Evolutionary conservation across 2,797 vertebrate genomes (phyloP).

Genomic region (Tachyglossus aculeatus): DNA sequence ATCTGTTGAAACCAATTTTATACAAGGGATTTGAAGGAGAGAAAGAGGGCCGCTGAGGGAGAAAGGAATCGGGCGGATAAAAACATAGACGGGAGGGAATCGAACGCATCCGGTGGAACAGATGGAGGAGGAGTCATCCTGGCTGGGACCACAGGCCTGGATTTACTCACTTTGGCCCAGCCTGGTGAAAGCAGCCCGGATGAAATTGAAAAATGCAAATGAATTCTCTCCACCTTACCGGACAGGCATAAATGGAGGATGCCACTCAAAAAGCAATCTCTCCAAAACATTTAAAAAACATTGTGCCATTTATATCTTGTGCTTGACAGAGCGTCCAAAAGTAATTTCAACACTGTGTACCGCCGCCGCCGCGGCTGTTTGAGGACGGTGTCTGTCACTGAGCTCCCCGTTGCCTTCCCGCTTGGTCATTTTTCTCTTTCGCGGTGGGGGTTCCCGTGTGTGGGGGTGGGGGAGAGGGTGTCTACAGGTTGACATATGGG

Average conservation of each 20-base stretch:
- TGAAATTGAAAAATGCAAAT: conserved; percentile 65
- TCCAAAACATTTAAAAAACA: conserved; percentile 75
- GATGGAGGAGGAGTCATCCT: conserved; percentile 48
- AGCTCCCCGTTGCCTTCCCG: conserved; percentile 15
- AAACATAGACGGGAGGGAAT: conserved; percentile 56
- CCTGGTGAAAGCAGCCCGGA: conserved; percentile 19
- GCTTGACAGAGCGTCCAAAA: conserved; percentile 79
- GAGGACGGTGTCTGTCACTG: conserved; percentile 48
- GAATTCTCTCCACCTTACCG: conserved; percentile 62
- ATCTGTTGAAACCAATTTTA: conserved; percentile 32
- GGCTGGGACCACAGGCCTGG: conserved; percentile 42
- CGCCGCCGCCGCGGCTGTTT: conserved; percentile 36
- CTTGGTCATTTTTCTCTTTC: too few relatives aligned
- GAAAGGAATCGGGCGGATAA: conserved; percentile 23
- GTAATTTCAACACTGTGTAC: conserved; percentile 69
- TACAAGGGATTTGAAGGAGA: conserved; percentile 34
- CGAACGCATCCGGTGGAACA: conserved; percentile 49
- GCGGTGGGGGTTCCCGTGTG: too few relatives aligned
- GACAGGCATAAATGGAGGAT: conserved; percentile 68
- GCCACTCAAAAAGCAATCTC: conserved; percentile 80
- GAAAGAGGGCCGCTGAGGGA: conserved; percentile 33
- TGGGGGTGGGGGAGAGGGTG: too few relatives aligned
- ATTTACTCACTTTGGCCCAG: conserved; percentile 30
- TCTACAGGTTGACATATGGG: too few relatives aligned
- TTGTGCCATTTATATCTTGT: conserved; percentile 76